phyloP scores from a whole-genome alignment of 2,797 vertebrate species.

The Falco biarmicus region DNA sequence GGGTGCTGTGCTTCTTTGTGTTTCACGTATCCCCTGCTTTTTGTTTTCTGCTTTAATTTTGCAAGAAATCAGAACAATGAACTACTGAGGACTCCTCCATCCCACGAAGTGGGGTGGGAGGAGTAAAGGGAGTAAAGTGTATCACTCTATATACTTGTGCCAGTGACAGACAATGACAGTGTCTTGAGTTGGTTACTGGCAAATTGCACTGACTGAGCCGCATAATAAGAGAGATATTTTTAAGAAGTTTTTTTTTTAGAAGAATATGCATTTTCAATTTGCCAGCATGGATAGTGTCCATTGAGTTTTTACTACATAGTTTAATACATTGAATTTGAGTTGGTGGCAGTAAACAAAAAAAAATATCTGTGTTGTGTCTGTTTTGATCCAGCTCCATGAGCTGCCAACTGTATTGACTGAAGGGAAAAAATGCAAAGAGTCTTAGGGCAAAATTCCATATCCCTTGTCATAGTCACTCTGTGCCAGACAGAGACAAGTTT shows the following conservation, averaged over 20 bases:
- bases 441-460: neutral
- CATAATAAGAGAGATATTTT: neutral
- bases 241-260: neutral
- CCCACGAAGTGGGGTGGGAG: neutral
- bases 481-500: neutral
- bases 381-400: neutral
- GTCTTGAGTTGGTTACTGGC: neutral
- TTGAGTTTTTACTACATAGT: neutral
- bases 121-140: neutral
- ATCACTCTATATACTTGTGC: neutral
- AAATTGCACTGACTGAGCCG: neutral
- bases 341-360: neutral
- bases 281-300: neutral
- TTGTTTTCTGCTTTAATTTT: neutral
- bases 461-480: neutral
- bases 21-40: neutral
- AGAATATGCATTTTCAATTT: neutral
- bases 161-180: neutral
- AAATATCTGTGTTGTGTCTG: neutral
- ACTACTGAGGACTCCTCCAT: neutral
- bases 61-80: neutral
- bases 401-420: neutral
- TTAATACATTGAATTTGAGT: neutral
- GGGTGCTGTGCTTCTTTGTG: neutral
- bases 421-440: neutral